Evolutionary conservation across 2,113 vertebrate genomes (phyloP).

Genomic region (Psilopogon haemacephalus): DNA sequence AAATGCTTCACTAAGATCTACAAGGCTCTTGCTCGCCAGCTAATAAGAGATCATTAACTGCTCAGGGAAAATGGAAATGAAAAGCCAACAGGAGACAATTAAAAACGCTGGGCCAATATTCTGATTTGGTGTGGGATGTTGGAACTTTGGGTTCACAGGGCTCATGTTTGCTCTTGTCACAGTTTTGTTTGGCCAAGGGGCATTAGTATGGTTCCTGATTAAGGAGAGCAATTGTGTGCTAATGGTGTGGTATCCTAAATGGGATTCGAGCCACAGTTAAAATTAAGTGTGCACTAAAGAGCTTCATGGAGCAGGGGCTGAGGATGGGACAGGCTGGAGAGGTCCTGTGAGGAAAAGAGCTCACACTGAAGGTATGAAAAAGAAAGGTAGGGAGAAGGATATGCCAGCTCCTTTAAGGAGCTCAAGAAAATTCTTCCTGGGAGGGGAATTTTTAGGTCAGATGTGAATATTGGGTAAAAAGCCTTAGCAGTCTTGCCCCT

Average conservation of each 20-base stretch:
- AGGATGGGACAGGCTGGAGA: background rate
- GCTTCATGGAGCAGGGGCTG: background rate
- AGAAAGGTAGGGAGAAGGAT: background rate
- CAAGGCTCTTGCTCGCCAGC: background rate
- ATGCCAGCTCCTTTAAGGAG: background rate
- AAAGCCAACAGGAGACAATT: slow-evolving; percentile 19
- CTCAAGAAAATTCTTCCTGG: background rate
- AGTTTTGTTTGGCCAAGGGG: background rate
- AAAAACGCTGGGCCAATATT: background rate
- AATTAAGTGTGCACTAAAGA: background rate
- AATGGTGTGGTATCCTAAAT: background rate
- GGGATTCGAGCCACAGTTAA: background rate
- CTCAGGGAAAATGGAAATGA: slow-evolving; percentile 12
- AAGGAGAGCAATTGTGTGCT: background rate
- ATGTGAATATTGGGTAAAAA: background rate
- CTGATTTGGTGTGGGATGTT: background rate
- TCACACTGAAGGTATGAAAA: background rate
- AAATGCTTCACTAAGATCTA: slow-evolving; percentile 8
- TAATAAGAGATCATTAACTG: slow-evolving; percentile 57
- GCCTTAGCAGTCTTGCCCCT: background rate
- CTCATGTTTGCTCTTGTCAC: background rate
- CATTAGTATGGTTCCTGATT: background rate
- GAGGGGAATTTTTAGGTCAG: background rate
- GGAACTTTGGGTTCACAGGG: background rate
- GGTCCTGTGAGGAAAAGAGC: background rate